Conservation (phyloP, 2,888 invertebrate genomes). For the Bimastos eiseni region DNA sequence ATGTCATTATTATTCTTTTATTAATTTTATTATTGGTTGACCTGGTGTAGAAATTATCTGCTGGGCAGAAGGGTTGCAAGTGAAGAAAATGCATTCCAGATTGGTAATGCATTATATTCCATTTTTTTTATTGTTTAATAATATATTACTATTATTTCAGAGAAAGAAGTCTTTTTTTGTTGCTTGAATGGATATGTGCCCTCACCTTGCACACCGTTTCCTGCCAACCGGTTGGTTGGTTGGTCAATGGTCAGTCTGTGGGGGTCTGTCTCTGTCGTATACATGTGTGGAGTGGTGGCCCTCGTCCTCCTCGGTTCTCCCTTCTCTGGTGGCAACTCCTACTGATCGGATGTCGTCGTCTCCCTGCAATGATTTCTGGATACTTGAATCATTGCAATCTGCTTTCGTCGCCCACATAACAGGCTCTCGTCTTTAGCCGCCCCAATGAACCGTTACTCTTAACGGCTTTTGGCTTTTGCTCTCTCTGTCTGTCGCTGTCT, state of each 20-base stretch:
- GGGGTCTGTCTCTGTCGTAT: not conserved
- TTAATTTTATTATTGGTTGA: no score
- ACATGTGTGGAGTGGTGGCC: not conserved
- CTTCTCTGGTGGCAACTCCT: not conserved
- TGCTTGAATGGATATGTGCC: not conserved
- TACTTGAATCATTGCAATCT: not conserved
- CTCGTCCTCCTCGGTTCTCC: not conserved
- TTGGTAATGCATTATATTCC: no score
- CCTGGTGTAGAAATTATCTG: no score
- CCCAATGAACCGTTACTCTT: not conserved
- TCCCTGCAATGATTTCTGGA: not conserved
- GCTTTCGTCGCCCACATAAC: not conserved
- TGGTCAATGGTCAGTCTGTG: no score
- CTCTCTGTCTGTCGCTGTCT: no score
- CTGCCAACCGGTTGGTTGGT: not conserved
- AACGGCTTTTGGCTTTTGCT: constrained; percentile 6
- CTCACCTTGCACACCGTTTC: not conserved
- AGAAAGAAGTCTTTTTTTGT: not conserved
- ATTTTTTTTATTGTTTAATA: not conserved
- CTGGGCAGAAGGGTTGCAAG: no score
- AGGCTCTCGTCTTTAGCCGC: not conserved
- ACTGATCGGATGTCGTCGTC: not conserved
- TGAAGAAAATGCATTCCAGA: no score
- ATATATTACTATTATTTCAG: not conserved
- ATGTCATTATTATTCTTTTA: no score